phyloP scores from a whole-genome alignment of 1,140 invertebrate species.

The Eubasilissa regina region DNA sequence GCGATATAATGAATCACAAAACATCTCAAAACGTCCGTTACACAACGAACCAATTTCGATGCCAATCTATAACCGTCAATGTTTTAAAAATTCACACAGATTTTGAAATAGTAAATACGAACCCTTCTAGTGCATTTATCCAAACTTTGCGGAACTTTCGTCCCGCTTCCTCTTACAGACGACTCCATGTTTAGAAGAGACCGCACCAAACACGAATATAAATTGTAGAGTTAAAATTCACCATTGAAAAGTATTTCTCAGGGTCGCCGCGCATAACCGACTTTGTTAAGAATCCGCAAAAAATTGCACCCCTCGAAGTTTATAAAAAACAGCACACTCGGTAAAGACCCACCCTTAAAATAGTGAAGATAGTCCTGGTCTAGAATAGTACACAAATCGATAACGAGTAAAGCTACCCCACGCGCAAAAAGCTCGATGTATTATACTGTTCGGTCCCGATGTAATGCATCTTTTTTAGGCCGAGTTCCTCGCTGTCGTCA shows the following conservation, averaged over 20 bases:
- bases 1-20: not conserved
- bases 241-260: slow-evolving; percentile 43
- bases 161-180: not conserved
- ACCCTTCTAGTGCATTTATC: slow-evolving; percentile 32
- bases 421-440: not conserved
- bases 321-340: slow-evolving; percentile 44
- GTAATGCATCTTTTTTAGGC: not conserved
- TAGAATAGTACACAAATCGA: not conserved
- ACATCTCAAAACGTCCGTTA: slow-evolving; percentile 39
- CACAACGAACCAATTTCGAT: not conserved
- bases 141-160: slow-evolving; percentile 9
- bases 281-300: slow-evolving; percentile 46
- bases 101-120: slow-evolving; percentile 35
- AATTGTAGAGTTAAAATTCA: slow-evolving; percentile 30
- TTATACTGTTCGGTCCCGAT: not conserved
- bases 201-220: not conserved
- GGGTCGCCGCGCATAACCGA: slow-evolving; percentile 54
- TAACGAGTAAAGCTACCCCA: not conserved
- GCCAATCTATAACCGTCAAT: slow-evolving; percentile 47
- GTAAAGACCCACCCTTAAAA: slow-evolving; percentile 34
- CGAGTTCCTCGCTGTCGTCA: not conserved
- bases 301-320: slow-evolving; percentile 36
- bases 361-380: not conserved
- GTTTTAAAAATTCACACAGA: slow-evolving; percentile 51
- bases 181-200: not conserved